Percentiles rank a stretch among this genome's conserved stretches.
Evolutionary conservation across 1,140 invertebrate species (phyloP).

Genomic region (Drosophila yakuba): DNA sequence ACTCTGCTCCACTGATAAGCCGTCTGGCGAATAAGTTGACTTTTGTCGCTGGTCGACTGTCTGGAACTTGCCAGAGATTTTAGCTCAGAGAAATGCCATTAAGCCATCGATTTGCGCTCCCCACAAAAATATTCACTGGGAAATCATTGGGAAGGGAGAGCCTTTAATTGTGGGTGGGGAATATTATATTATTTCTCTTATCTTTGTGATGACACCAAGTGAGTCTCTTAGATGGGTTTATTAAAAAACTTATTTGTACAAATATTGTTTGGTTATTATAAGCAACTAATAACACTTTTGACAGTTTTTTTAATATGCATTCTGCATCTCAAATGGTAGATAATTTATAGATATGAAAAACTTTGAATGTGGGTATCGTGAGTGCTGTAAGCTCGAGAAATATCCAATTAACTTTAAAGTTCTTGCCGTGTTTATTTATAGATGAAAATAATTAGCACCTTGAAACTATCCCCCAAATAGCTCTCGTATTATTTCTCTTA

Average conservation of each 20-base stretch:
- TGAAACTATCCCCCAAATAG: slow-evolving; percentile 1
- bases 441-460: slow-evolving; percentile 6
- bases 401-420: not conserved
- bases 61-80: slow-evolving; percentile 46
- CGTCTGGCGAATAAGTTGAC: slow-evolving; percentile 21
- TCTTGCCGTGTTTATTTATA: slow-evolving; percentile 1
- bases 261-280: too few relatives aligned
- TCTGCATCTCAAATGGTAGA: too few relatives aligned
- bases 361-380: too few relatives aligned
- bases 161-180: not conserved
- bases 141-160: slow-evolving; percentile 33
- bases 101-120: slow-evolving; percentile 42
- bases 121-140: slow-evolving; percentile 41
- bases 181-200: not conserved
- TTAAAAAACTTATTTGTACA: too few relatives aligned
- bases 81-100: slow-evolving; percentile 24
- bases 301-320: too few relatives aligned
- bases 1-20: slow-evolving; percentile 50
- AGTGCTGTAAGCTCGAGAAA: not conserved
- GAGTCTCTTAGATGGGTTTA: not conserved
- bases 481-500: slow-evolving; percentile 10
- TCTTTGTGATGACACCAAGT: not conserved
- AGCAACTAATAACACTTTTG: too few relatives aligned
- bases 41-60: slow-evolving; percentile 18
- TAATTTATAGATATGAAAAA: too few relatives aligned